Conservation (phyloP, 2,113 vertebrate species). For the Prolemur simus region DNA sequence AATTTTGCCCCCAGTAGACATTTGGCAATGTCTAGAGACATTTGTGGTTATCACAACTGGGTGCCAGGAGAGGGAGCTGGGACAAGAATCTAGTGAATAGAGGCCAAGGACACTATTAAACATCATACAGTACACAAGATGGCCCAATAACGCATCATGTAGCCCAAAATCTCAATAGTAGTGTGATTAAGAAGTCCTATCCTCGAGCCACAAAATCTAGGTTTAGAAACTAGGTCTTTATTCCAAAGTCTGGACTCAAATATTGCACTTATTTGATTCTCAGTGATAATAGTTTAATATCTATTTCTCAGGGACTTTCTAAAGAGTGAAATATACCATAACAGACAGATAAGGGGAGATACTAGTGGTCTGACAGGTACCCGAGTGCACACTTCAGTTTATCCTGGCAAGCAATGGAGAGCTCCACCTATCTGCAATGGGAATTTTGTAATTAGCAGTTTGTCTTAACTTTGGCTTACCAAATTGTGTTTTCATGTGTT, state of each 20-base stretch:
- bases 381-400: neutral
- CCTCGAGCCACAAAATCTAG: neutral
- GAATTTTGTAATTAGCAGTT: constrained; percentile 15
- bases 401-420: neutral
- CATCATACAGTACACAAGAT: neutral
- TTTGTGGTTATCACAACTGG: neutral
- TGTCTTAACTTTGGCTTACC: neutral
- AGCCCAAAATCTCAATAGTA: neutral
- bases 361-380: neutral
- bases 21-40: neutral
- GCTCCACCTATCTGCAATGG: neutral
- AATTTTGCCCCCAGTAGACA: neutral
- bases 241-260: neutral
- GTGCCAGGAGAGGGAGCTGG: neutral
- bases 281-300: neutral
- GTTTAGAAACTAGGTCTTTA: neutral
- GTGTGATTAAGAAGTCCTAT: neutral
- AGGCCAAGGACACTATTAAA: neutral
- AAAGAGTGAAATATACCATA: neutral
- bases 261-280: neutral
- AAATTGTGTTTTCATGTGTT: neutral
- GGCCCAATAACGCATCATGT: neutral
- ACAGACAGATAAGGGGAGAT: neutral
- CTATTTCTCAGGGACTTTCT: neutral
- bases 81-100: neutral